Evolutionary conservation across 2,888 invertebrate genomes (phyloP).

Genomic region (Dermolepida albohirtum): DNA sequence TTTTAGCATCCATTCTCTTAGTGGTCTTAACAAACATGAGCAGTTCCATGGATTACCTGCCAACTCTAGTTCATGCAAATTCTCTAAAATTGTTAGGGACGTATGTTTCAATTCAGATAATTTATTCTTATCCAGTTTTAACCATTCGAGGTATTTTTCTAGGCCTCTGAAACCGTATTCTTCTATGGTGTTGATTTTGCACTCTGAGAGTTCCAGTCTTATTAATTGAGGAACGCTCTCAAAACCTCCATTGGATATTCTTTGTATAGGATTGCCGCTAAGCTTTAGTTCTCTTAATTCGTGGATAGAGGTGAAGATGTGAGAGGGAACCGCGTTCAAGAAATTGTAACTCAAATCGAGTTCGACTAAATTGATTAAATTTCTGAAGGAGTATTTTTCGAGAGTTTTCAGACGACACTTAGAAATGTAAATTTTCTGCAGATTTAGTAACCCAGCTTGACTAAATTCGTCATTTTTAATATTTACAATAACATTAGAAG

Average conservation of each 20-base stretch:
- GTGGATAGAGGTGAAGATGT: conserved; percentile 78
- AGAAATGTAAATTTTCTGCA: conserved; percentile 82
- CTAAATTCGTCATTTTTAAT: conserved; percentile 81
- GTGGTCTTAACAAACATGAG: conserved; percentile 78
- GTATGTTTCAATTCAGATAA: conserved; percentile 75
- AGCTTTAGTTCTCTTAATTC: conserved; percentile 81
- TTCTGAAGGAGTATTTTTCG: conserved; percentile 80
- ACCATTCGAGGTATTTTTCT: conserved; percentile 78
- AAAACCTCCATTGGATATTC: conserved; percentile 78
- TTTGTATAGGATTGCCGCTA: conserved; percentile 79
- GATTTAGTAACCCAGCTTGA: conserved; percentile 79
- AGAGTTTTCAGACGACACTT: conserved; percentile 77
- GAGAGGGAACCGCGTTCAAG: conserved; percentile 76
- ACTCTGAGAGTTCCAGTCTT: conserved; percentile 79
- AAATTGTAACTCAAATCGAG: conserved; percentile 83
- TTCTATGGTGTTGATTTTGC: conserved; percentile 77
- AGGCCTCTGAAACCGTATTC: conserved; percentile 79
- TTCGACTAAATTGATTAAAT: conserved; percentile 84
- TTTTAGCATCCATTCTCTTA: conserved; percentile 83
- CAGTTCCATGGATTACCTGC: conserved; percentile 88
- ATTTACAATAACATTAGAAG: conserved; percentile 76
- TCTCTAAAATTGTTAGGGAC: conserved; percentile 75
- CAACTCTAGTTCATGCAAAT: conserved; percentile 80
- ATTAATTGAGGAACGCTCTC: conserved; percentile 75
- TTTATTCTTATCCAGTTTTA: conserved; percentile 82